Base-by-base conservation (phyloP, 2,113 vertebrate species). In the Ranitomeya variabilis region DNA sequence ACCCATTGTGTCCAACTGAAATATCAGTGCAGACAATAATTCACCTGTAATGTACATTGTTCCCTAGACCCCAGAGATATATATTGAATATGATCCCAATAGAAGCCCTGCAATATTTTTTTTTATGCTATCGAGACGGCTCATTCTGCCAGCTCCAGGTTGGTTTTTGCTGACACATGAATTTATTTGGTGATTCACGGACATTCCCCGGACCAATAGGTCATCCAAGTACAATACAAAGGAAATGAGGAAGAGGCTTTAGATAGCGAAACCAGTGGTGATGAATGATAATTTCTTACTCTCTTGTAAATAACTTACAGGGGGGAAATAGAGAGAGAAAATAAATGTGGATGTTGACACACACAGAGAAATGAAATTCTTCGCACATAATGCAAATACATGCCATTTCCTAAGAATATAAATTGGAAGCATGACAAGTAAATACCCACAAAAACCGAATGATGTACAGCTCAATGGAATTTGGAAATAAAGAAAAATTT, bases 171-270 rank as follows among this genome's bases (percentile, higher is more conserved):
- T 82, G 86, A 80, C 64, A 88, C 59, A 19, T 62, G 8, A 51
- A 82, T 82, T 87, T 87, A 87, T 82, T 62, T 45, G 23, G 79
- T 73, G 57, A 87, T 80, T 69, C 37, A 57, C 80, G n/a, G 76
- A 71, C 66, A 31, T 55, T 80, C n/a, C 6, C 0, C 5, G 26
- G 21, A 59, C 62, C 45, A 12, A 51, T 82, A 80, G 62, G 76
- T 88, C 82, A 88, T 60, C 67, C 26, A 59, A 73, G 79, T 59
- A 66, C 23, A 88, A 74, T 51, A 55, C 10, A 64, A 54, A 37
- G 13, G 52, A 82, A 76, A 83, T 60, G 52, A 64, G 79, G 51
- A 55, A 55, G 21, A 74, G 67, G n/a, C 54, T 59, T 88, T 37
- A 74, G 66, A 51, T 83, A 62, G 54, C 54, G 2, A 54, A 74